Evolutionary conservation across 1,140 invertebrate genomes (phyloP), one percentile per base, ranked within the genome.

Genomic region (Metaphire vulgaris): DNA sequence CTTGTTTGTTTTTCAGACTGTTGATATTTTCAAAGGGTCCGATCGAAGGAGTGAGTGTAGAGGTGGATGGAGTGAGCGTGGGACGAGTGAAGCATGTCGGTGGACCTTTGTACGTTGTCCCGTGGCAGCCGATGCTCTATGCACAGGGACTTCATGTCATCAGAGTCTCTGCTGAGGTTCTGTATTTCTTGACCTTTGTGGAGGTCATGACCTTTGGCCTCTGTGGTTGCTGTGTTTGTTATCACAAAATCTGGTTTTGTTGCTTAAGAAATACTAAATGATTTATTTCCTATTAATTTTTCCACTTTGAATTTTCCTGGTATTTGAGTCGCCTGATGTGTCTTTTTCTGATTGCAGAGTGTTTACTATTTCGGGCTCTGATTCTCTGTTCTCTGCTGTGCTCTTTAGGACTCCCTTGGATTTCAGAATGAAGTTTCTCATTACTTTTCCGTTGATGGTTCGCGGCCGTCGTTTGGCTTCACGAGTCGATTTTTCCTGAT

Each of bases 381-480:
- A n/a, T n/a, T n/a, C n/a, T n/a, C n/a, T n/a, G n/a, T n/a, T n/a
- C n/a, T n/a, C n/a, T n/a, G n/a, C 33, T 77, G 78, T 74, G 77
- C 72, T 74, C 83, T 87, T 84, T 79, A 92, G 90, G 92, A 94
- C 88, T 83, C 82, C 33, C 81, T 88, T 79, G 90, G 89, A 0
- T 88, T 89, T 81, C 84, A 89, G 79, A 87, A 87, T 78, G 85
- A 85, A 76, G 81, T 90, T 30, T 85, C 83, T n/a, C 91, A 93
- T 81, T 88, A 89, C 77, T 95, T 95, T 88, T 90, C 92, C 32
- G 85, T 95, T 31, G 92, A 95, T 86, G 90, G 90, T 12, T 89
- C 89, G 21, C 85, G 87, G 80, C 81, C 91, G 33, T 86, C 86
- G 64, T 93, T 93, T 87, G 86, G 87, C 66, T 80, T 93, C 72